Evolutionary conservation across 2,797 vertebrate genomes (phyloP).

Genomic region (Varecia variegata): DNA sequence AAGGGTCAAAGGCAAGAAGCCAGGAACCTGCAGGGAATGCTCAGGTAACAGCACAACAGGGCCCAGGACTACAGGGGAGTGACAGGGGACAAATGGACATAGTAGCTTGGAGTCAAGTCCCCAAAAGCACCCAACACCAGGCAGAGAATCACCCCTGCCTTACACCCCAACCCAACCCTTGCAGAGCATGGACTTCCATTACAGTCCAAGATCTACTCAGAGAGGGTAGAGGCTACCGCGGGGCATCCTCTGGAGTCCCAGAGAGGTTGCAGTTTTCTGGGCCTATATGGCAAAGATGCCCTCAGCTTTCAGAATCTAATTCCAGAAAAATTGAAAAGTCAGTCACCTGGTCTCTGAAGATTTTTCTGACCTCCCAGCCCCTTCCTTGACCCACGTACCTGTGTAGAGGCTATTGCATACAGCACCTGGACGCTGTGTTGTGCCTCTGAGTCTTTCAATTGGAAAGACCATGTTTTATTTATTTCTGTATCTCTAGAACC

Average conservation of each 20-base stretch:
- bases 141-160: neutral
- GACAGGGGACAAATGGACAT: neutral
- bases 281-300: neutral
- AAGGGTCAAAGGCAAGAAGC: neutral
- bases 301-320: neutral
- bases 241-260: neutral
- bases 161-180: neutral
- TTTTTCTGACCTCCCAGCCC: neutral
- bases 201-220: neutral
- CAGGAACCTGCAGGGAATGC: neutral
- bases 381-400: neutral
- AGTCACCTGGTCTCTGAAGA: neutral
- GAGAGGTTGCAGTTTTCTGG: neutral
- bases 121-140: neutral
- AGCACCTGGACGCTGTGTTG: neutral
- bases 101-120: neutral
- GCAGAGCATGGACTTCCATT: neutral
- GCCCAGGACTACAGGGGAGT: neutral
- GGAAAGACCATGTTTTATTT: neutral
- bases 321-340: neutral
- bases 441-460: neutral
- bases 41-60: neutral
- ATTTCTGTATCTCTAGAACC: neutral
- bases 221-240: neutral
- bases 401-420: fast-evolving